Evolutionary conservation across 2,888 invertebrate genomes (phyloP).

Genomic region (Cryptocephalus moraei): DNA sequence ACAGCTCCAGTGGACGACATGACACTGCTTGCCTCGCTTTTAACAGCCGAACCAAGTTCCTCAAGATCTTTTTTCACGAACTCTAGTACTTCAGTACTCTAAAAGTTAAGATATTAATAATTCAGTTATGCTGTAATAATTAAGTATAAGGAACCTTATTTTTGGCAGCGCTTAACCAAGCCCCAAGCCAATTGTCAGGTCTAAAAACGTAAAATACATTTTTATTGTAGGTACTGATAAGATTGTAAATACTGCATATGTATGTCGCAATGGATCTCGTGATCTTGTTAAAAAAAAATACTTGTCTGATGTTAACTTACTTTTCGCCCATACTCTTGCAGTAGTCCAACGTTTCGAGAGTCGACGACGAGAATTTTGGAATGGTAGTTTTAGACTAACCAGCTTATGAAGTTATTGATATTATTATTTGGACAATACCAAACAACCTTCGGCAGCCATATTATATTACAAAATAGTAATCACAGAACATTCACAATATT

Average conservation of each 20-base stretch:
- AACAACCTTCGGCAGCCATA: no score
- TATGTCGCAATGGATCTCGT: background rate
- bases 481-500: no score
- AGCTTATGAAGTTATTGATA: no score
- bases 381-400: no score
- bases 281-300: no score
- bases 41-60: constrained; percentile 62
- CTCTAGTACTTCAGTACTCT: constrained; percentile 65
- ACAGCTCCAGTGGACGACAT: constrained; percentile 55
- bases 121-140: background rate
- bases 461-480: no score
- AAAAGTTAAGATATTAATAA: constrained; percentile 10
- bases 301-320: background rate
- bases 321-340: background rate
- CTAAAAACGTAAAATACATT: constrained; percentile 13
- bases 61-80: constrained; percentile 69
- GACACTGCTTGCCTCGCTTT: constrained; percentile 58
- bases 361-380: no score
- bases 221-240: background rate
- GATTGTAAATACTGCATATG: background rate
- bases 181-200: constrained; percentile 36
- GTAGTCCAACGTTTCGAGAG: no score
- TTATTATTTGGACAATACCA: no score
- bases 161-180: constrained; percentile 37
- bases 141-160: constrained; percentile 28